Evolutionary conservation across 2,888 invertebrate genomes (phyloP).

Genomic region (Drosophila emarginata): DNA sequence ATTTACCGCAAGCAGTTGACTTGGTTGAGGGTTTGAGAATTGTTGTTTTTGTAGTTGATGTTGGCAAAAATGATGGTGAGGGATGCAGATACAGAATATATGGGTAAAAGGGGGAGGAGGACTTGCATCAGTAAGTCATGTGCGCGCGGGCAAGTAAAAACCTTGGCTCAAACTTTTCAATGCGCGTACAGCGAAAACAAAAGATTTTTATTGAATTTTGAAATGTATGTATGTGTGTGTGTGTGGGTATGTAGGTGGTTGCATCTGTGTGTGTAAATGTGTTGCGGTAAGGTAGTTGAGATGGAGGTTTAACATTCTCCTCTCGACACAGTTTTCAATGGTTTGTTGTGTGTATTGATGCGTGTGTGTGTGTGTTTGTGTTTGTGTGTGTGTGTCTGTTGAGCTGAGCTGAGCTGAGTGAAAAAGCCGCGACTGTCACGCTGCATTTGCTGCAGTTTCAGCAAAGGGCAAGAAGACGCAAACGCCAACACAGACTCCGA

Average conservation of each 20-base stretch:
- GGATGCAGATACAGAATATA: not conserved
- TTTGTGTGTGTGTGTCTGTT: not conserved
- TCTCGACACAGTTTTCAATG: slow-evolving; percentile 40
- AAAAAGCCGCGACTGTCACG: slow-evolving; percentile 71
- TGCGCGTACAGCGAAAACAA: slow-evolving; percentile 66
- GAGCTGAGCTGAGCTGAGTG: slow-evolving; percentile 39
- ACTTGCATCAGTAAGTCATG: slow-evolving; percentile 52
- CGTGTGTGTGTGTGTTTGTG: slow-evolving; percentile 1
- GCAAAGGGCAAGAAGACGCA: slow-evolving; percentile 7
- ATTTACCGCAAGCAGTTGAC: slow-evolving; percentile 69
- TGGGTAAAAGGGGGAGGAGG: not conserved
- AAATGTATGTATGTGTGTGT: slow-evolving; percentile 32
- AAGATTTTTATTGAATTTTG: slow-evolving; percentile 76
- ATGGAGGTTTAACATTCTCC: slow-evolving; percentile 1
- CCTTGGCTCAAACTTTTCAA: slow-evolving; percentile 75
- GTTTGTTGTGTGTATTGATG: slow-evolving; percentile 4
- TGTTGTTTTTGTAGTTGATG: not conserved
- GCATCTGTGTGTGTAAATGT: slow-evolving; percentile 5
- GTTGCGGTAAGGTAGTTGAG: slow-evolving; percentile 32
- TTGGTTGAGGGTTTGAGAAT: not conserved
- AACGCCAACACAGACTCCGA: not conserved
- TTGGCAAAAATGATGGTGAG: not conserved
- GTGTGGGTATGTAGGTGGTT: slow-evolving; percentile 14
- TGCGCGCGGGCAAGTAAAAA: slow-evolving; percentile 48
- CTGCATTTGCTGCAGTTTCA: slow-evolving; percentile 56